Conservation (phyloP, 2,797 vertebrate species). For the Tokudaia muenninki region DNA sequence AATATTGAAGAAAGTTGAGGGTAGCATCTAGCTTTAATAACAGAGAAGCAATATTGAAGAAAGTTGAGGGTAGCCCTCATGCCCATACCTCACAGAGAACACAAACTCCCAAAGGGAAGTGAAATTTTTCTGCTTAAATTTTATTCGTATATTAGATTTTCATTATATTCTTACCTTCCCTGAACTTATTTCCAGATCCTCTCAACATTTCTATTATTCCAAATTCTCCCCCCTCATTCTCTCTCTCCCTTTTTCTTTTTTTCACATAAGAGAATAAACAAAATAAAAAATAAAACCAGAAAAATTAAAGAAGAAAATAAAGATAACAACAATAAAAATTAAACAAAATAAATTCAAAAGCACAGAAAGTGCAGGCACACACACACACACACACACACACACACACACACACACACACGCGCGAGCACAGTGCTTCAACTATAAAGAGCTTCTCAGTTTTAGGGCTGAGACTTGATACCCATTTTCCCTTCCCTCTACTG, state of each 20-base stretch:
- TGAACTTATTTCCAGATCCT: not conserved
- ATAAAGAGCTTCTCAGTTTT: not conserved
- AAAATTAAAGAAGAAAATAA: not conserved
- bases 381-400: too few relatives aligned
- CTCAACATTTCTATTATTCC: not conserved
- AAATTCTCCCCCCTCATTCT: not conserved
- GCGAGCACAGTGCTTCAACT: not conserved
- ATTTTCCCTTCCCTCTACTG: not conserved
- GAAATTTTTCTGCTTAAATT: not conserved
- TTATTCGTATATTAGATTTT: too few relatives aligned
- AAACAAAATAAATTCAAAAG: not conserved
- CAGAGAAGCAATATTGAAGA: not conserved
- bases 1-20: too few relatives aligned
- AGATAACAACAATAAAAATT: not conserved
- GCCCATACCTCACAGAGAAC: accelerated
- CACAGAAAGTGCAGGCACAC: too few relatives aligned
- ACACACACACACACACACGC: too few relatives aligned
- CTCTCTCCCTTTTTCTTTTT: not conserved
- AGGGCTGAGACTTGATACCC: not conserved
- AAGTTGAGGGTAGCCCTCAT: too few relatives aligned
- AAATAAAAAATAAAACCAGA: not conserved
- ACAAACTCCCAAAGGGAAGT: not conserved
- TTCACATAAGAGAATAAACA: not conserved
- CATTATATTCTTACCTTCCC: not conserved
- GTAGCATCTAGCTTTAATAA: not conserved